Base-by-base conservation (phyloP, 2,888 invertebrate species). In the Mythimna lalbum region DNA sequence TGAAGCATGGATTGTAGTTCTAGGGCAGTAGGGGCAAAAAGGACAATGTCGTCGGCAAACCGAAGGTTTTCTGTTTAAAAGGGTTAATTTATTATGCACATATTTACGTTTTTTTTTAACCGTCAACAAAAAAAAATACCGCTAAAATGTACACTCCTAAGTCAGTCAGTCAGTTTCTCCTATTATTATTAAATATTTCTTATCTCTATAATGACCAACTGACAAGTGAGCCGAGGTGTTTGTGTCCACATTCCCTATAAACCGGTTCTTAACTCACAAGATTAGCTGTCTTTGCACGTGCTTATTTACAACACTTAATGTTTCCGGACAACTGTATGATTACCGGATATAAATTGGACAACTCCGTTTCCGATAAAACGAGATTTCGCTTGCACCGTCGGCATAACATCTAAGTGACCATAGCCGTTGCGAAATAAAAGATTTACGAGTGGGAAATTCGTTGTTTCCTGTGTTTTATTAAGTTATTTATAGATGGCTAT, bases 281-380 rank as follows among this genome's bases (percentile, higher is more conserved):
- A 73, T 66, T 43, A 52, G 27, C 50, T 53, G 62, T 67, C 53
- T 73, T 36, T 60, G 27, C 36, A 60, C 59, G 63, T 60, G 55
- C 50, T 52, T 63, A 68, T 80, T 74, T 63, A 49, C 60, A 60
- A 39, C 27, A 55, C n/a, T 73, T 52, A 27, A 80, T 61, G 60
- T 80, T 74, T 76, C 68, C 63, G 55, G 27, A 52, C 74, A 52
- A 27, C 50, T n/a, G 21, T 33, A 49, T 61, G 55, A 80, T 68
- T 68, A 61, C 63, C 60, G 63, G 68, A 68, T 67, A 73, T 50
- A 55, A 73, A 63, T 47, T 21, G 39, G 61, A 62, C 61, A 56
- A 50, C 36, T 23, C 1, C 19, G 60, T 55, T 68, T 68, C 75
- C 68, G 63, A 63, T 68, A 39, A 63, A 50, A 50, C 67, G 36